Evolutionary conservation across 2,888 invertebrate genomes (phyloP).

Genomic region (Microplitis manilae): DNA sequence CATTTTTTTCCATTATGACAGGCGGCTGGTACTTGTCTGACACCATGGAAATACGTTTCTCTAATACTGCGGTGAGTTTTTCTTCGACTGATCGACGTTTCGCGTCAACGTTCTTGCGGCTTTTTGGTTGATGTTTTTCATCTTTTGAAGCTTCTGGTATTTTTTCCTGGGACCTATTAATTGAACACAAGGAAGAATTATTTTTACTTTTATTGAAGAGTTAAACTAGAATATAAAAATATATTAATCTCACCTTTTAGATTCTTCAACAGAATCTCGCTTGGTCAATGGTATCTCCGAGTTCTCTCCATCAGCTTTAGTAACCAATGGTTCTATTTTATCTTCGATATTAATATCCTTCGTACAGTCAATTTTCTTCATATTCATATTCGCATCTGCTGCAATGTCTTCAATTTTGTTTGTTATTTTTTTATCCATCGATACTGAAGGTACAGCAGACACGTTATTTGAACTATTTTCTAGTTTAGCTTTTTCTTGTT

Average conservation of each 20-base stretch:
- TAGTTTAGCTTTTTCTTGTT: constrained; percentile 17
- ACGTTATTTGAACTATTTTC: constrained; percentile 44
- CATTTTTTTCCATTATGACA: constrained; percentile 52
- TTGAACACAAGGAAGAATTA: constrained; percentile 29
- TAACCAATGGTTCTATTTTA: constrained; percentile 59
- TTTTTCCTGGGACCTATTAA: constrained; percentile 38
- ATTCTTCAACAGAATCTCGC: constrained; percentile 63
- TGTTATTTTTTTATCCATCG: constrained; percentile 50
- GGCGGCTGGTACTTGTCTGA: constrained; percentile 51
- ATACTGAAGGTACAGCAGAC: constrained; percentile 46
- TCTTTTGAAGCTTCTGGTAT: constrained; percentile 47
- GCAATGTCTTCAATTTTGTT: constrained; percentile 45
- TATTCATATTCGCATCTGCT: constrained; percentile 42
- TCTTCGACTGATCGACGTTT: constrained; percentile 68
- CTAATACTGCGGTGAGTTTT: constrained; percentile 67
- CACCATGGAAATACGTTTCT: constrained; percentile 65
- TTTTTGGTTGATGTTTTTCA: constrained; percentile 47
- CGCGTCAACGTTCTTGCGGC: constrained; percentile 60
- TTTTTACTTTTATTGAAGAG: neutral
- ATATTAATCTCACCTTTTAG: constrained; percentile 55
- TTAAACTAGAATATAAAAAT: no score
- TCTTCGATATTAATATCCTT: constrained; percentile 44
- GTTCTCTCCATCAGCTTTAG: constrained; percentile 57
- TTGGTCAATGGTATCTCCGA: constrained; percentile 60
- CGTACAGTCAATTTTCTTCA: constrained; percentile 44